Base-by-base conservation (phyloP, 2,797 vertebrate species). In the Emydoidea blandingii region DNA sequence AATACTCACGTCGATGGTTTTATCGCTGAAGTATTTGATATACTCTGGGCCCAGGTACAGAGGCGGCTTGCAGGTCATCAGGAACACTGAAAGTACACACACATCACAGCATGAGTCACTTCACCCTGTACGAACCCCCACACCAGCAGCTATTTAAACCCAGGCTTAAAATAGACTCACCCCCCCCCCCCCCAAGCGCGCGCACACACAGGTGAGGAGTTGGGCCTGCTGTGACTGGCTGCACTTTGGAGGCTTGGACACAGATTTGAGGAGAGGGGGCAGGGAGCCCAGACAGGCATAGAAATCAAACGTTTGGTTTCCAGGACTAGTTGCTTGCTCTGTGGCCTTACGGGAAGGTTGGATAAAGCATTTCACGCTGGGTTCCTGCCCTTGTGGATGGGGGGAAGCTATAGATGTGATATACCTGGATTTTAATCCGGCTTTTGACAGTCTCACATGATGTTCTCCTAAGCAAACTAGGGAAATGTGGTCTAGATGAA, bases 41-140 rank as follows among this genome's bases (percentile, higher is more conserved):
- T 99, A 99, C 86, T 99, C 99, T 0, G 99, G 99, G 86, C 99
- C 99, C 99, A 99, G 99, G 97, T 99, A 99, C 23, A 99, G 96
- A 0, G 99, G 99, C 0, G 99, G 99, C 92, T 99, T 99, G 97
- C 99, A 99, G 14, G 99, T 99, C 99, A 99, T 99, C 96, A 99
- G 97, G 85, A 99, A 99, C 72, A 99, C 99, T 99, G 95, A 53
- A 97, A 97, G 1, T 5, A 97, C 15, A 86, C 74, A 87, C 47
- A 34, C 81, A 52, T 23, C 37, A 87, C 23, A 27, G 31, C 34
- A 82, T 56, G 89, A 44, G 85, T 65, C 85, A n/a, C 49, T 65
- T 14, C 29, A 68, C 59, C 25, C 11, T 49, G 10, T 31, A 50
- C 10, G 3, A 74, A 3, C 68, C 68, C 23, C 68, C 18, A 14